Evolutionary conservation across 2,797 vertebrate genomes (phyloP), one percentile per base, ranked within the genome.

Genomic region (Muraenolepis orangiensis): DNA sequence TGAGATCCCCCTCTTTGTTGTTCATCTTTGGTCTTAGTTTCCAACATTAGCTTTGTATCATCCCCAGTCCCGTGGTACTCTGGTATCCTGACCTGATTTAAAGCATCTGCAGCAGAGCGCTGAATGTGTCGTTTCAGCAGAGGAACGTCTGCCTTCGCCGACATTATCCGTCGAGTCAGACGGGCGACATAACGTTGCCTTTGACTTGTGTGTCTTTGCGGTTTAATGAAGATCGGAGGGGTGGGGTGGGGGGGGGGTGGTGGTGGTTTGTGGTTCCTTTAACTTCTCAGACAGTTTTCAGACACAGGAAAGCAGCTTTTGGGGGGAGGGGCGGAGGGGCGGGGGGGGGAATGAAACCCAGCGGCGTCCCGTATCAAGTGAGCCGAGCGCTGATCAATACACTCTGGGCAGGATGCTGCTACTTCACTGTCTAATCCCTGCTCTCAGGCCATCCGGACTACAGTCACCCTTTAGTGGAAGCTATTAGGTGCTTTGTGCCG

Each of bases 321-420:
- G 34, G 32, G 84, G 79, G 78, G 79, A 32, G 36, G 34, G 32
- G 84, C 78, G 78, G 79, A 32, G 36, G 34, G 32, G 84, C 78
- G 78, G 79, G 36, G 34, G 32, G 84, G 79, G 78, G 79, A 32
- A 14, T 81, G 79, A 82, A 87, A 83, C 80, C 85, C 80, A 74
- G 79, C 66, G 74, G 82, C 85, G 91, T 90, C 89, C 87, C 90
- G 88, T 75, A 76, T 80, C 74, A 80, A 82, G 78, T 88, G 90
- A 90, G 80, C 91, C 85, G 89, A 91, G 77, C 82, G 79, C 84
- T 89, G 90, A 92, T 91, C 88, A 90, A 88, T 92, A 85, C 80
- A 67, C 83, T 80, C 61, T 81, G 84, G 77, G 80, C 86, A 89
- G 85, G 90, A 90, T 86, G 84, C 88, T 88, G 84, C 71, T 8